Conservation (phyloP, 2,888 invertebrate genomes). For the Electrophaes corylata region DNA sequence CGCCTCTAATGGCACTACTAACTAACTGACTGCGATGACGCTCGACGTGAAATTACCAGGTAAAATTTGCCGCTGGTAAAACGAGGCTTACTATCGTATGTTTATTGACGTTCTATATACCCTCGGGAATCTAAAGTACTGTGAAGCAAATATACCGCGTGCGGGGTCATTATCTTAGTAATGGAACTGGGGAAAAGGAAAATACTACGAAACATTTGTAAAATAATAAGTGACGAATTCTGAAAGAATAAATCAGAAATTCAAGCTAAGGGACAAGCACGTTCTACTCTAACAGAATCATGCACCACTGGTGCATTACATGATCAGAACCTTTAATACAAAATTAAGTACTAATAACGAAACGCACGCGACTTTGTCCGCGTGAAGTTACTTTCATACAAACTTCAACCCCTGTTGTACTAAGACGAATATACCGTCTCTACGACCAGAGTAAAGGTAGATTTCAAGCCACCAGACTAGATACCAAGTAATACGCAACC, state of each 20-base stretch:
- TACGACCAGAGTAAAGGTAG: no score
- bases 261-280: background rate
- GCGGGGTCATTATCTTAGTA: background rate
- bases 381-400: no score
- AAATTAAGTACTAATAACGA: no score
- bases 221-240: background rate
- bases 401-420: no score
- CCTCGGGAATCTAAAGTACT: background rate
- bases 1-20: slow-evolving; percentile 74
- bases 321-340: no score
- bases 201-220: background rate
- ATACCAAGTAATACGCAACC: no score
- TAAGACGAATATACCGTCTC: no score
- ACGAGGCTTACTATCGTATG: slow-evolving; percentile 3
- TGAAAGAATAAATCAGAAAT: background rate
- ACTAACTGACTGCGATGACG: slow-evolving; percentile 62
- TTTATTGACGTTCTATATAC: slow-evolving; percentile 13
- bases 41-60: slow-evolving; percentile 34
- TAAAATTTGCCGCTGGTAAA: slow-evolving; percentile 20
- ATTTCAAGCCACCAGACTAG: no score
- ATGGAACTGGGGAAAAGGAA: background rate
- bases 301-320: no score
- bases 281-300: background rate
- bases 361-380: no score
- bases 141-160: background rate